Evolutionary conservation across 2,113 vertebrate genomes (phyloP), one percentile per base, ranked within the genome.

Genomic region (Engystomops pustulosus): DNA sequence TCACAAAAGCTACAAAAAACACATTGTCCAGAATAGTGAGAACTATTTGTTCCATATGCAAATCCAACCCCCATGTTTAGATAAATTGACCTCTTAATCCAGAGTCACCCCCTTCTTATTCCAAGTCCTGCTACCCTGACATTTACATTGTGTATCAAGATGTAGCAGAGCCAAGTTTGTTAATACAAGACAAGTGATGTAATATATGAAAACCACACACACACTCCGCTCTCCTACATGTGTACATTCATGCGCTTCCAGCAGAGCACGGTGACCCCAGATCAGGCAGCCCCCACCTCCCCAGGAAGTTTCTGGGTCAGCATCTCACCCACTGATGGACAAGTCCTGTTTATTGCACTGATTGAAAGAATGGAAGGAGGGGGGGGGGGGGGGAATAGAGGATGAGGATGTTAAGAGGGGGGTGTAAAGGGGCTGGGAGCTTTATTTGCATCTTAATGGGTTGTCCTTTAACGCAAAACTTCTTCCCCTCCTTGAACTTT

Each of bases 381-480:
- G 12, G 45, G 20, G 62, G 34, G 32, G 15, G 10, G n/a, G n/a
- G n/a, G n/a, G n/a, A n/a, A n/a, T n/a, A 32, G 78, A 14, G n/a
- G 77, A 12, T 6, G 55, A 30, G 25, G 11, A 12, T 44, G 38
- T 14, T 3, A 65, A 5, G 17, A 47, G 41, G 10, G 17, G 60
- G 14, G 38, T 60, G 5, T 36, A 36, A 6, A 27, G 51, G 58
- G 53, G 17, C 18, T 36, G 65, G 44, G 45, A 14, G 5, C 30
- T 9, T 25, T 6, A 6, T 30, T 23, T n/a, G 69, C 47, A 82
- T 82, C 32, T 36, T 25, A 72, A 74, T 74, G 69, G 81, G 81
- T 45, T 23, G 81, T 36, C 53, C 80, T 18, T 6, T 7, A 17
- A 53, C 47, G 58, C 67, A 23, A n/a, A 49, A 30, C 30, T 34